A percentile compares a stretch with the other conserved stretches of the same genome.
Evolutionary conservation across 1,140 invertebrate genomes (phyloP).

Genomic region (Zeugodacus cucurbitae): DNA sequence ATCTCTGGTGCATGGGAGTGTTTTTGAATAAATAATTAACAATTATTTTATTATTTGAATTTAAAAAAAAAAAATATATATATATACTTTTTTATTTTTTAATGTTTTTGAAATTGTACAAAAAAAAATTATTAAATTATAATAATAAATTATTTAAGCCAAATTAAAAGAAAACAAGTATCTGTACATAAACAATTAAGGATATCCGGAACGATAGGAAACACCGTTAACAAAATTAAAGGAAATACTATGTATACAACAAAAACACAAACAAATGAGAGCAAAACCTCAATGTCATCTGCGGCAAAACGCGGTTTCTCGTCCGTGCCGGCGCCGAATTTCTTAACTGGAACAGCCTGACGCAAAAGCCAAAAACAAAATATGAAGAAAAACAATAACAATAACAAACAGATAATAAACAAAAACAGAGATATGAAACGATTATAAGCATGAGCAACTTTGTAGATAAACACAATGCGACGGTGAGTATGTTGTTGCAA

Average conservation of each 20-base stretch:
- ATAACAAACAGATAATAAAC: conserved; percentile 1
- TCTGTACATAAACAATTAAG: neutral
- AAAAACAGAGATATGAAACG: neutral
- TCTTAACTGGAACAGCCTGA: conserved; percentile 56
- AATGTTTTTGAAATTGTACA: neutral
- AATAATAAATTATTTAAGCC: neutral
- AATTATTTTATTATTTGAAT: no score
- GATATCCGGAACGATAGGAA: neutral
- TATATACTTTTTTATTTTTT: no score
- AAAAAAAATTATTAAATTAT: neutral
- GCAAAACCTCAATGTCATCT: conserved; percentile 63
- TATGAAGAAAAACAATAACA: neutral
- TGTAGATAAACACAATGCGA: neutral
- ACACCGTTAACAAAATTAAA: neutral
- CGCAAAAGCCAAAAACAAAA: conserved; percentile 33
- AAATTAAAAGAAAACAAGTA: neutral
- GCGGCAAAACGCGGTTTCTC: conserved; percentile 60
- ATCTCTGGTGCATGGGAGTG: no score
- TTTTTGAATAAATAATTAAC: no score
- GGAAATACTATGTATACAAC: neutral
- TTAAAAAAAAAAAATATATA: no score
- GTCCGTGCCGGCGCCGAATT: conserved; percentile 50
- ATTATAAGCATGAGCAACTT: neutral
- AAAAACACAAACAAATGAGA: conserved; percentile 6
- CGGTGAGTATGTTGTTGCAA: neutral